Evolutionary conservation across 2,113 vertebrate species (phyloP), one percentile per base, ranked within the genome.

Genomic region (Ciconia maguari): DNA sequence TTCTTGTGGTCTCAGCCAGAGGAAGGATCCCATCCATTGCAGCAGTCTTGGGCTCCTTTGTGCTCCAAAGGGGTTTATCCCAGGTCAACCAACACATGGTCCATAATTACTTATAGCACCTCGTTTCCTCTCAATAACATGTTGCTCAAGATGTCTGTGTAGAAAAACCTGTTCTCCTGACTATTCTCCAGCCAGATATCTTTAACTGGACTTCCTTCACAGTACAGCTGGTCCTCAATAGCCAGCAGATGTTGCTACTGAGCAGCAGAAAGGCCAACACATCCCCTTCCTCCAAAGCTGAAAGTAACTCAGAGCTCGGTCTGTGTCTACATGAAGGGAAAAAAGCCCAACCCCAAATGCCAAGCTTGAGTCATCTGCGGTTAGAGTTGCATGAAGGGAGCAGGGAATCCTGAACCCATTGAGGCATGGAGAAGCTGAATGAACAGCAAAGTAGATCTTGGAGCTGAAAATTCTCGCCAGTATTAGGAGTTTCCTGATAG

Each of bases 161-260:
- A 55, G 61, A 75, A 76, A 94, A 95, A 11, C 9, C 27, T 46
- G 15, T 6, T 49, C 1, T 27, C 29, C 29, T 62, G 72, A 71
- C 27, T 41, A 5, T 70, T 94, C 52, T 83, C 19, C 65, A 79
- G n/a, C 10, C 66, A 83, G 34, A 57, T 74, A 42, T 38, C 51
- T 74, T 61, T 49, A 66, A 74, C 25, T 66, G 62, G 42, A 24
- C 85, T 90, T 91, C 22, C 42, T 83, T 77, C 32, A 46, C 36
- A 61, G 12, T 36, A 65, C 22, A 52, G 17, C 58, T 38, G 57
- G 62, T 80, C 49, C 58, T 55, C 49, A 21, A 18, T 70, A 95
- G 46, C 95, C 93, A 96, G 92, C 68, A 97, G 96, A 94, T 97
- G 96, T 38, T 95, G 93, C 96, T 96, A 34, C 94, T 86, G 92